Evolutionary conservation across 2,888 invertebrate species (phyloP), one percentile per base, ranked within the genome.

Genomic region (Sialis lutaria): DNA sequence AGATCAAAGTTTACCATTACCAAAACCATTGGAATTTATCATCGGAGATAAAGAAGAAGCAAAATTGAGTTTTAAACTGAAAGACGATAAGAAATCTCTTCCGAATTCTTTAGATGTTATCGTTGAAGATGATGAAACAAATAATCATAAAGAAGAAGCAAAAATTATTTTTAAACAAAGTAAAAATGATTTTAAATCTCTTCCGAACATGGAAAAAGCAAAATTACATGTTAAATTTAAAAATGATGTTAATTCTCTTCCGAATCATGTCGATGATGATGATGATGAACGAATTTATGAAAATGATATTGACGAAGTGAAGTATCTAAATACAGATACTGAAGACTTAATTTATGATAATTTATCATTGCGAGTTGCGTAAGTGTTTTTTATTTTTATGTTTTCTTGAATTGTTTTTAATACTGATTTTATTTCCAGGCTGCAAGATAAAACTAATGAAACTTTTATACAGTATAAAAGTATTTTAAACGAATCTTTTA

Each of bases 11-110:
- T n/a, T 31, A 32, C 47, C 46, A 12, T 33, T 51, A 22, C 34
- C 43, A 9, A 48, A 50, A 47, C 51, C 51, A 12, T 34, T 51
- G 5, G 42, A 50, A 41, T 51, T 51, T 47, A 51, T 51, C n/a
- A 32, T 48, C 6, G 51, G 51, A 3, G 49, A 50, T 30, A 12
- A 39, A 30, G 39, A 41, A 33, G 40, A 34, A 45, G 42, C 42
- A 6, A 42, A 47, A 37, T 22, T 22, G 22, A 22, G 22, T 22
- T 22, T 22, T 22, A 22, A 22, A 22, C 22, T 22, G 22, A 22
- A 22, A 22, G 22, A 22, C 4, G 22, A 22, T 22, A 22, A 22
- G 4, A 22, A 22, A 4, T 22, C 22, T 22, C 22, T 22, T 22
- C 22, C 2, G 22, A 22, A 22, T 22, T 22, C 22, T 22, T 22